Base-by-base conservation (phyloP, 2,888 invertebrate genomes). In the Himalopsyche tibetana region DNA sequence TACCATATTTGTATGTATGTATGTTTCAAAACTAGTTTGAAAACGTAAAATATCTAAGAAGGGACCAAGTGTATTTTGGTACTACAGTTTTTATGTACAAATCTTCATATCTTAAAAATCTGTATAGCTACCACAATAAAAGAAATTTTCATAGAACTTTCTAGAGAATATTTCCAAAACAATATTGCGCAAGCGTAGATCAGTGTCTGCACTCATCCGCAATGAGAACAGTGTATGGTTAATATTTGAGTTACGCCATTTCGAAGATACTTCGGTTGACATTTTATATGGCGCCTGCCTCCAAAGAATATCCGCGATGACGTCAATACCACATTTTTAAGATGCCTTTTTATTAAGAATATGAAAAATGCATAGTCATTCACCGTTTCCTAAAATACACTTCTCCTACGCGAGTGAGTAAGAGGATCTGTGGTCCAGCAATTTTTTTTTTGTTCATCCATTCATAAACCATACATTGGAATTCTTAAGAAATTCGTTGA, bases 341-440 rank as follows among this genome's bases (percentile, higher is more conserved):
- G 12, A 74, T 74, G 15, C 15, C 63, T 3, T 28, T 19, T 63
- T 63, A 63, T 19, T 74, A 74, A 74, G 74, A 74, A 74, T 38
- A 74, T 74, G 74, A 74, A 74, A 74, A 74, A 74, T 74, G 74
- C 74, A 74, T 36, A 28, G 74, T 74, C 74, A 74, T 74, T 74
- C 36, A 74, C 36, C 74, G 36, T 15, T 74, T 74, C 74, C 74
- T 38, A 74, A 74, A 74, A 74, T 51, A 74, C 12, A 74, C 74
- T 9, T 74, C 74, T 74, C 74, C 74, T 74, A 74, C 74, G 36
- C 74, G 12, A 15, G 38, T 74, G 74, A 74, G 74, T 74, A 74
- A 74, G 74, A 74, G 74, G 74, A 74, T 9, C 19, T 15, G 12
- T 12, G 74, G 36, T 74, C 38, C 38, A 38, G 36, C 74, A 74